Base-by-base conservation (phyloP, 2,797 vertebrate genomes). In the Thaleichthys pacificus region DNA sequence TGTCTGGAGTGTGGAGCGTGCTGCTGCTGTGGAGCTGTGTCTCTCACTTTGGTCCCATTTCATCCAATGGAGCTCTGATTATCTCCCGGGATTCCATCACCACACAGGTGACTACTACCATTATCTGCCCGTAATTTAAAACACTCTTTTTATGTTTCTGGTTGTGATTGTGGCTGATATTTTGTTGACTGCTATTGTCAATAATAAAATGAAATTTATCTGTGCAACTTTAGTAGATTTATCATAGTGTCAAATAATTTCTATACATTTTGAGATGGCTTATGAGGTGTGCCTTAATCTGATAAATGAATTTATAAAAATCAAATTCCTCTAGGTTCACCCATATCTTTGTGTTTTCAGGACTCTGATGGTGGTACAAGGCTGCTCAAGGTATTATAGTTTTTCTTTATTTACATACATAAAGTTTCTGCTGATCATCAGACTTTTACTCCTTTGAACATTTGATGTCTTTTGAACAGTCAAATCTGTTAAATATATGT, bases 1-100 rank as follows among this genome's bases (percentile, higher is more conserved):
- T 94, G 93, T 89, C 89, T 86, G 86, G 81, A 79, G 57, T 74
- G 38, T 66, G 79, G 81, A 73, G 81, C 76, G 54, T 73, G 19
- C 75, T 91, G 80, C 83, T 92, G 80, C 80, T 91, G 42, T 85
- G 80, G 84, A 77, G 77, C 80, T 84, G 75, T 5, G 75, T 81
- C 77, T 85, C 82, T 77, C 49, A 87, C 56, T 75, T 76, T 80
- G 68, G 85, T 26, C 56, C 70, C 17, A n/a, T 75, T 38, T 77
- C 63, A 61, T 74, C 63, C 21, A 69, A n/a, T 8, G 88, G 80
- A 24, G 78, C 76, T 73, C 71, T 88, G 72, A 2, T 89, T 71
- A 71, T 90, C 73, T 82, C 84, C 0, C 17, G 65, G 38, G 61
- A 77, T 17, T 3, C 65, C 38, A 65, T 69, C 54, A 24, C 65